Evolutionary conservation across 2,888 invertebrate species (phyloP).

Genomic region (Plebejus melissa): DNA sequence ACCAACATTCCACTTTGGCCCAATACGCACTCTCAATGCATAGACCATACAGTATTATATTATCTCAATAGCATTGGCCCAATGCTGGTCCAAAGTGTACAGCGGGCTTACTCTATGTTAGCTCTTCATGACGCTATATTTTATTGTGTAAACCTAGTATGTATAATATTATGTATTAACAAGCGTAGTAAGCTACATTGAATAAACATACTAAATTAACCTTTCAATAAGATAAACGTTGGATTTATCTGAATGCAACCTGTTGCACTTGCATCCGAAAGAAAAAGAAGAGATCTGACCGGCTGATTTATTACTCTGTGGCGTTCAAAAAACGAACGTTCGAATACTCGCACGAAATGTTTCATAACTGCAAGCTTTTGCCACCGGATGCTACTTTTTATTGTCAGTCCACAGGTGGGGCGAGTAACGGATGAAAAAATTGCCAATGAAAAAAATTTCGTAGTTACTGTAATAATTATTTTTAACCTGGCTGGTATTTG

Average conservation of each 20-base stretch:
- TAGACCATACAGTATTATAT: too few species aligned
- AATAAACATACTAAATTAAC: not conserved
- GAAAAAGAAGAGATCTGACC: constrained; percentile 24
- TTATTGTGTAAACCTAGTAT: too few species aligned
- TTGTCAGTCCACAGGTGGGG: not conserved
- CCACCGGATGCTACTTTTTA: not conserved
- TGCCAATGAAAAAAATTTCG: not conserved
- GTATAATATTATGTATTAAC: too few species aligned
- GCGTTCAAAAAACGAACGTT: constrained; percentile 18
- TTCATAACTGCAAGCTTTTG: constrained; percentile 8
- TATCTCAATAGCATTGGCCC: too few species aligned
- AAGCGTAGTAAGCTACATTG: not conserved
- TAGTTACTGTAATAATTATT: not conserved
- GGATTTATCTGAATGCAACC: constrained; percentile 22
- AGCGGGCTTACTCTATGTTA: too few species aligned
- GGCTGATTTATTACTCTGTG: constrained; percentile 25
- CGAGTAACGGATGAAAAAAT: not conserved
- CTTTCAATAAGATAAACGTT: not conserved
- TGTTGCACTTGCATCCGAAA: constrained; percentile 15
- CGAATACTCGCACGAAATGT: constrained; percentile 8
- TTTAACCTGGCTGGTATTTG: too few species aligned
- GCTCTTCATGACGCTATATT: too few species aligned
- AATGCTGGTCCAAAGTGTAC: too few species aligned
- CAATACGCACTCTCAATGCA: too few species aligned
- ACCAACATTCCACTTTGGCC: too few species aligned